Evolutionary conservation across 2,113 vertebrate genomes (phyloP).

Genomic region (Seriola aureovittata): DNA sequence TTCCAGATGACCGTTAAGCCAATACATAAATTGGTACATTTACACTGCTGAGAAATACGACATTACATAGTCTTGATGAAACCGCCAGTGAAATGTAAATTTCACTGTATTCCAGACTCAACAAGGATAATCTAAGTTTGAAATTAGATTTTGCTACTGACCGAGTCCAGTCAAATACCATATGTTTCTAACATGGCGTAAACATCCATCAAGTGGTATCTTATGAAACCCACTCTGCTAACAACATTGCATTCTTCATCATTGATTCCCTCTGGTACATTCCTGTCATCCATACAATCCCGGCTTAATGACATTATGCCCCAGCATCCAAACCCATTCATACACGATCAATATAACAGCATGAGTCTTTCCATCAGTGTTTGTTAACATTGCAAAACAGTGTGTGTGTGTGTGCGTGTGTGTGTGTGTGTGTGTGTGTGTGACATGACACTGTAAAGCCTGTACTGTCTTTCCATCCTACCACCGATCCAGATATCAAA

Average conservation of each 20-base stretch:
- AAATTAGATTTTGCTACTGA: conserved; percentile 56
- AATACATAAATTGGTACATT: not conserved
- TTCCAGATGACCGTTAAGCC: not conserved
- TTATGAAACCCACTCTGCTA: conserved; percentile 66
- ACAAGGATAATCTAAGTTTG: conserved; percentile 47
- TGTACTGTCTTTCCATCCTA: conserved; percentile 30
- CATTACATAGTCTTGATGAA: not conserved
- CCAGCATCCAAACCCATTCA: conserved; percentile 74
- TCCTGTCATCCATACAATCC: conserved; percentile 74
- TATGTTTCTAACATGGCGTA: conserved; percentile 64
- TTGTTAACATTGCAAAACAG: conserved; percentile 70
- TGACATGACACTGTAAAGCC: conserved; percentile 15
- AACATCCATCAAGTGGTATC: conserved; percentile 69
- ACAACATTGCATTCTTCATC: conserved; percentile 63
- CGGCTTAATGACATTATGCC: conserved; percentile 74
- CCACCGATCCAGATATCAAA: conserved; percentile 38
- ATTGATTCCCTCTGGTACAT: conserved; percentile 68
- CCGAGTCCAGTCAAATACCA: conserved; percentile 54
- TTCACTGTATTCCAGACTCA: conserved; percentile 21
- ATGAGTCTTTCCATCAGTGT: conserved; percentile 70
- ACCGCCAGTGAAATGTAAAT: conserved; percentile 11
- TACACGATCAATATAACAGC: conserved; percentile 76
- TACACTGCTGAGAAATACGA: not conserved
- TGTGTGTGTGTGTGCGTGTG: conserved; percentile 28
- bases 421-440: conserved; percentile 7